Evolutionary conservation across 1,140 invertebrate genomes (phyloP).

Genomic region (Pollicipes pollicipes): DNA sequence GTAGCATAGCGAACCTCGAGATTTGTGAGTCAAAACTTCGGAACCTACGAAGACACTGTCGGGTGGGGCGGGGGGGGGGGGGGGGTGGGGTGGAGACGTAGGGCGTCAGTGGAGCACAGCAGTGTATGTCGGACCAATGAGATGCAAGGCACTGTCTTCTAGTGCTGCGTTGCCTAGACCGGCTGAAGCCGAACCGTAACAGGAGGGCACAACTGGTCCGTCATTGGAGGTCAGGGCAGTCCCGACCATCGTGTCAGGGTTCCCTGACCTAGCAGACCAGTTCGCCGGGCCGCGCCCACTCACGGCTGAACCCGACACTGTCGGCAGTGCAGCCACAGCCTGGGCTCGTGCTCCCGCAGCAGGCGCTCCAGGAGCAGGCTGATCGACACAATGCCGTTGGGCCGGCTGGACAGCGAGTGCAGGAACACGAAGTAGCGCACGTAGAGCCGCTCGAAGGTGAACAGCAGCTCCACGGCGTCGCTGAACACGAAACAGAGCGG

Average conservation of each 20-base stretch:
- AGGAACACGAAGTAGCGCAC: slow-evolving; percentile 75
- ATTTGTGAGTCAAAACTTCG: too few species aligned
- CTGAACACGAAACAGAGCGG: slow-evolving; percentile 87
- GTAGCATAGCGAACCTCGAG: too few species aligned
- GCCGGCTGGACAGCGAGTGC: slow-evolving; percentile 75
- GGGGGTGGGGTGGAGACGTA: too few species aligned
- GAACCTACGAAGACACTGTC: too few species aligned
- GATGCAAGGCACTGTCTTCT: too few species aligned
- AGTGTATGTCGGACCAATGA: too few species aligned
- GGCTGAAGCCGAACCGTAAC: too few species aligned
- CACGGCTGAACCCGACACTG: slow-evolving; percentile 76
- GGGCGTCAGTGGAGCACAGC: too few species aligned
- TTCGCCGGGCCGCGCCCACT: slow-evolving; percentile 30
- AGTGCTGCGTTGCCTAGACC: too few species aligned
- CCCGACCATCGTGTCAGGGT: neutral
- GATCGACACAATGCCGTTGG: slow-evolving; percentile 47
- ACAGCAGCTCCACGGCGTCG: slow-evolving; percentile 69
- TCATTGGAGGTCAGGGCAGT: too few species aligned
- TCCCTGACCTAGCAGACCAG: neutral
- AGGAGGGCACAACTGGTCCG: too few species aligned
- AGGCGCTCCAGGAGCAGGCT: slow-evolving; percentile 66
- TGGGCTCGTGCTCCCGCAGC: slow-evolving; percentile 73
- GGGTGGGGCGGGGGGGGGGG: too few species aligned
- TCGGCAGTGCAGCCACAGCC: slow-evolving; percentile 75
- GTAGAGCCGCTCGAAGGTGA: slow-evolving; percentile 78